A percentile compares a stretch with the other conserved stretches of the same genome.
Evolutionary conservation across 2,888 invertebrate genomes (phyloP).

Genomic region (Drosophila basisetae): DNA sequence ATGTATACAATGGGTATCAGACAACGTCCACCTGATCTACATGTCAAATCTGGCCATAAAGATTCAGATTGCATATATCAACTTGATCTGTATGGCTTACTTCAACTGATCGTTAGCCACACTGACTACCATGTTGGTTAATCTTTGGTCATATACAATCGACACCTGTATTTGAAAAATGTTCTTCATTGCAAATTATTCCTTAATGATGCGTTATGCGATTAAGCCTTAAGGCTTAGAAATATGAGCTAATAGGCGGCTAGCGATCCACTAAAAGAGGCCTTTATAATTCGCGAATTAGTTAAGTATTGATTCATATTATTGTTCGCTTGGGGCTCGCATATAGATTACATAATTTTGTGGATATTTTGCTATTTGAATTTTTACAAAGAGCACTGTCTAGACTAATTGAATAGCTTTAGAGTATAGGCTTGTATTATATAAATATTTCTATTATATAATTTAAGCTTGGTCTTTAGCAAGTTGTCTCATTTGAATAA

Average conservation of each 20-base stretch:
- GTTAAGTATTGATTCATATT: neutral
- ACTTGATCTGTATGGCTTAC: conserved; percentile 2
- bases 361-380: neutral
- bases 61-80: conserved; percentile 1
- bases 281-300: conserved; percentile 24
- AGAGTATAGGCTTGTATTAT: neutral
- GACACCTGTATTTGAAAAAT: conserved; percentile 12
- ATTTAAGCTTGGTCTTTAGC: neutral
- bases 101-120: neutral
- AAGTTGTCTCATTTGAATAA: neutral
- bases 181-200: conserved; percentile 41
- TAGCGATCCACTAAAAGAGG: neutral
- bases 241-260: conserved; percentile 25
- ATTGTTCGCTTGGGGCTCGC: neutral
- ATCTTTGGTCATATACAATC: neutral
- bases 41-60: conserved; percentile 21
- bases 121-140: neutral
- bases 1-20: neutral
- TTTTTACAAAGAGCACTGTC: neutral
- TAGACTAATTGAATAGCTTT: neutral
- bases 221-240: conserved; percentile 10
- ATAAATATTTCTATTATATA: neutral
- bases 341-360: neutral
- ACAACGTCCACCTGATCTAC: conserved; percentile 38
- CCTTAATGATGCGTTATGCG: conserved; percentile 28